A percentile compares a stretch with the other conserved stretches of the same genome.
Conservation (phyloP, 2,797 vertebrate species). For the Coluber constrictor region DNA sequence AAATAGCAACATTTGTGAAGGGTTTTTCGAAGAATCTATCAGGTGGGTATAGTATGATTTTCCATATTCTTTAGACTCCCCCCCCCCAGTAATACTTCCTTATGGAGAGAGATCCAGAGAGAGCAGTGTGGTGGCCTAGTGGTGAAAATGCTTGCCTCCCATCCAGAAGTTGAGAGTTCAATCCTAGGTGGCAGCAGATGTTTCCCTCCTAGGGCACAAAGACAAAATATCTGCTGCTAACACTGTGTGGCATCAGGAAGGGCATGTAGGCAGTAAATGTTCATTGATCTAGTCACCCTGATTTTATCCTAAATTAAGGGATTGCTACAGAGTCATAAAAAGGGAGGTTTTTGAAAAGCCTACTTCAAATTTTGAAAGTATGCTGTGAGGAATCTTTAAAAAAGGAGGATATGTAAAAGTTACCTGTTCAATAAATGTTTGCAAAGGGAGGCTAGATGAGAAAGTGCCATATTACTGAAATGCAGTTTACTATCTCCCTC, state of each 20-base stretch:
- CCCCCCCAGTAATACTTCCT: not conserved
- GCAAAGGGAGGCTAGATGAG: not conserved
- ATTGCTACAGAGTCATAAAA: not conserved
- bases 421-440: not conserved
- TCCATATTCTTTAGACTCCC: not conserved
- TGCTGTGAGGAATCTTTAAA: not conserved
- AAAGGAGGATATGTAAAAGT: not conserved
- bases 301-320: not conserved
- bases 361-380: not conserved
- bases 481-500: not conserved
- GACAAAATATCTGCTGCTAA: not conserved
- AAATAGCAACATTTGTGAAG: not conserved
- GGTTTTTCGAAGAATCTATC: not conserved
- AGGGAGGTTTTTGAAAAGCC: not conserved
- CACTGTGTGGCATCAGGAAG: not conserved
- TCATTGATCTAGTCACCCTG: not conserved
- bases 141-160: not conserved
- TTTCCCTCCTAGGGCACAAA: not conserved
- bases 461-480: not conserved
- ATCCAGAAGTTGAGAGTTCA: not conserved
- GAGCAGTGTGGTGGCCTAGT: not conserved
- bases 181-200: not conserved
- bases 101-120: not conserved
- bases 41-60: not conserved
- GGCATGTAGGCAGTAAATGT: not conserved